Conservation (phyloP, 2,113 vertebrate genomes). For the Bos taurus region DNA sequence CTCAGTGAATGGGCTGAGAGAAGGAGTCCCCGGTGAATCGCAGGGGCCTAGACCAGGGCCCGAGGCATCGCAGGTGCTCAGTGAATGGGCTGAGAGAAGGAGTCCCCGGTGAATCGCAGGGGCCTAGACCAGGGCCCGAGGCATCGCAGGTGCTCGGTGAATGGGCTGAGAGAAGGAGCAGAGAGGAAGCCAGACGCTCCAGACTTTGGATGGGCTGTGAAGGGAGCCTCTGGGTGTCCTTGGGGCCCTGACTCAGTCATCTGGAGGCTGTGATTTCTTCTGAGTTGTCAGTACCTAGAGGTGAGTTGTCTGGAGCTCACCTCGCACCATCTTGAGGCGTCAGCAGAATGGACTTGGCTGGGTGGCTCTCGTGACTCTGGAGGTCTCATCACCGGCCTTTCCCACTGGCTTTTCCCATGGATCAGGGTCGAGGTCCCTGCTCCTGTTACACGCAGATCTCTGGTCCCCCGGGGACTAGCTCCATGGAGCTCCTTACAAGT, state of each 20-base stretch:
- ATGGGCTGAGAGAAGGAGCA: background rate
- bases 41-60: background rate
- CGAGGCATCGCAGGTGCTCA: background rate
- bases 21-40: background rate
- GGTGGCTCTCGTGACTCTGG: background rate
- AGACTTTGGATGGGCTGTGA: background rate
- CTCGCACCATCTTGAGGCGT: fast-evolving
- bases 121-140: background rate
- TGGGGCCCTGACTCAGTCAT: background rate
- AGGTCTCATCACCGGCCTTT: background rate
- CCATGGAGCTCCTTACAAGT: background rate
- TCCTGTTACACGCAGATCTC: background rate
- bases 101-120: background rate
- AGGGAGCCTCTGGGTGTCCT: background rate
- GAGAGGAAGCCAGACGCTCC: fast-evolving
- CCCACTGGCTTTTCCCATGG: background rate
- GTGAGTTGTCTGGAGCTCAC: background rate
- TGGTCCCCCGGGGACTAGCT: background rate
- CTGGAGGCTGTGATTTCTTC: background rate
- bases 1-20: background rate
- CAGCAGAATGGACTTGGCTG: background rate
- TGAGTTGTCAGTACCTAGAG: background rate
- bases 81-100: background rate
- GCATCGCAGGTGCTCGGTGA: background rate
- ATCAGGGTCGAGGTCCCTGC: background rate